Percentiles rank a stretch among this genome's conserved stretches.
Evolutionary conservation across 2,113 vertebrate species (phyloP).

Genomic region (Melanerpes formicivorus): DNA sequence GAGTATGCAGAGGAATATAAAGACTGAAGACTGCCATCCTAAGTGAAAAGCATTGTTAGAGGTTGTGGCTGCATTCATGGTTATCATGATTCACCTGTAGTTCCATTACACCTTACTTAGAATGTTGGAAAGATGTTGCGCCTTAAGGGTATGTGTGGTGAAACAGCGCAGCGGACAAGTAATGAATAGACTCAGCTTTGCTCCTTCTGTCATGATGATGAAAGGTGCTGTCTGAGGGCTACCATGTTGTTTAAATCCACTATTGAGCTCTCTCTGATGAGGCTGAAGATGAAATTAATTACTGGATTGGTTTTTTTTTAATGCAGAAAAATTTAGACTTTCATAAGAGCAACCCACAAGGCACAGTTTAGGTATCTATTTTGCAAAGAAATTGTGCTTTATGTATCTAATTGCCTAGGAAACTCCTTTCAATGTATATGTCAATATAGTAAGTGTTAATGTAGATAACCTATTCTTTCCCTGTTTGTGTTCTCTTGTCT

Average conservation of each 20-base stretch:
- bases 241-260: not conserved
- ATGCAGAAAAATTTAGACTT: rapidly evolving
- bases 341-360: not conserved
- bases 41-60: not conserved
- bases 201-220: not conserved
- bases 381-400: not conserved
- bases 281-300: not conserved
- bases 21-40: not conserved
- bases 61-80: not conserved
- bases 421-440: not conserved
- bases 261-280: not conserved
- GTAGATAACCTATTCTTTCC: not conserved
- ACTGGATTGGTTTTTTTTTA: not conserved
- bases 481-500: not conserved
- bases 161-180: not conserved
- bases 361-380: not conserved
- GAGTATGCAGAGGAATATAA: not conserved
- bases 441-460: not conserved
- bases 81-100: rapidly evolving
- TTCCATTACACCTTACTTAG: not conserved
- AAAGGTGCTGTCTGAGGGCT: not conserved
- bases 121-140: not conserved
- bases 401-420: not conserved
- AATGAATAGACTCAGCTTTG: not conserved
- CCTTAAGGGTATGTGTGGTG: not conserved